Conservation (phyloP, 2,888 invertebrate genomes). For the Cinara cedri region DNA sequence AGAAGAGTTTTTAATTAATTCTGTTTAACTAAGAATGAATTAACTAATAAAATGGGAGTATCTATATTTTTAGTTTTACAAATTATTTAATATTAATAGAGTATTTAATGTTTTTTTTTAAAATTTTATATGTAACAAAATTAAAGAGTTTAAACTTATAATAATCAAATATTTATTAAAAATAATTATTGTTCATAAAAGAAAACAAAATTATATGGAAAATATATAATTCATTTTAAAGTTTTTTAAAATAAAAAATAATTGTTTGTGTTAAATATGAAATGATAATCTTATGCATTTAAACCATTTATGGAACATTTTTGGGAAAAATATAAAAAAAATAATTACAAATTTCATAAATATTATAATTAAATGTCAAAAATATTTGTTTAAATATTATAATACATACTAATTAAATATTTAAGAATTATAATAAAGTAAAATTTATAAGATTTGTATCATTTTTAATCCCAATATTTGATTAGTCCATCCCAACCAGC, state of each 20-base stretch:
- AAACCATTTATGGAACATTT: neutral
- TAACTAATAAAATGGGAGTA: no score
- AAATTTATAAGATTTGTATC: neutral
- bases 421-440: constrained; percentile 2
- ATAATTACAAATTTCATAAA: neutral
- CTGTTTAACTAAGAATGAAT: no score
- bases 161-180: no score
- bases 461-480: constrained; percentile 93
- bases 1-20: no score
- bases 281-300: neutral
- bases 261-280: neutral
- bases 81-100: no score
- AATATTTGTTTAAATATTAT: neutral
- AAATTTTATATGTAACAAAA: no score
- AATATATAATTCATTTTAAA: no score
- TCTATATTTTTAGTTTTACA: no score
- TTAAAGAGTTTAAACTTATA: no score
- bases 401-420: neutral
- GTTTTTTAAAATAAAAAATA: neutral
- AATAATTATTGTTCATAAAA: no score
- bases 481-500: constrained; percentile 99
- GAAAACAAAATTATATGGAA: no score
- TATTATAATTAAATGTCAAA: constrained; percentile 21
- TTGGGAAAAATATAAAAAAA: neutral
- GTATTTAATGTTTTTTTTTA: no score